phyloP scores from a whole-genome alignment of 2,797 vertebrate genomes.

The Fistularia tabacaria region DNA sequence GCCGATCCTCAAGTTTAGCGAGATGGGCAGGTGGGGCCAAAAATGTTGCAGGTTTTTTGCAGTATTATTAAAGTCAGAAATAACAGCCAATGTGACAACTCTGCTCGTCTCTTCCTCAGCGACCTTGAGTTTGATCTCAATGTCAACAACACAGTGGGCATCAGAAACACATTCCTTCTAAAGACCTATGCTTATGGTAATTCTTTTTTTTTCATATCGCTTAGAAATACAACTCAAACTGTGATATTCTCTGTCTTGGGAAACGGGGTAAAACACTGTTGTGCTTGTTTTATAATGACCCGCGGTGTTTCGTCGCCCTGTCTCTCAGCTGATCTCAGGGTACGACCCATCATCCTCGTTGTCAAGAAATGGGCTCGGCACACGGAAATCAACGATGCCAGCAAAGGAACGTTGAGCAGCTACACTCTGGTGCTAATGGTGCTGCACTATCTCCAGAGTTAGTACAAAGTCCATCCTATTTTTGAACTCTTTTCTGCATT shows the following conservation, averaged over 20 bases:
- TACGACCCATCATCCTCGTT: conserved; percentile 89
- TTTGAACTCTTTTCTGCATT: not conserved
- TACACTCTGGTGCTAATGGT: conserved; percentile 95
- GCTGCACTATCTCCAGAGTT: conserved; percentile 98
- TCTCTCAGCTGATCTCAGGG: conserved; percentile 85
- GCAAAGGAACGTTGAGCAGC: conserved; percentile 95
- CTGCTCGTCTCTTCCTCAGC: conserved; percentile 58
- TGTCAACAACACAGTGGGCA: conserved; percentile 94
- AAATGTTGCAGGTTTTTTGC: conserved; percentile 1
- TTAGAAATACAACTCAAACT: not conserved
- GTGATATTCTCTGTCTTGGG: too few relatives aligned
- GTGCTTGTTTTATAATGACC: not conserved
- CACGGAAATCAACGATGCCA: conserved; percentile 91
- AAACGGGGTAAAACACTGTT: not conserved
- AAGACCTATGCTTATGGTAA: conserved; percentile 90
- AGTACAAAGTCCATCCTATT: conserved; percentile 58
- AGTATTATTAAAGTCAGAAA: not conserved
- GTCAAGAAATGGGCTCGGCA: conserved; percentile 94
- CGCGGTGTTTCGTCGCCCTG: not conserved
- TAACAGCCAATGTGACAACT: not conserved
- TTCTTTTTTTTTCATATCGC: not conserved
- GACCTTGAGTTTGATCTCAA: conserved; percentile 96
- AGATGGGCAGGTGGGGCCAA: conserved; percentile 85
- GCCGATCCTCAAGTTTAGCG: conserved; percentile 95
- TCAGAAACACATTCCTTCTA: conserved; percentile 98